Conservation (phyloP, 2,113 vertebrate genomes). For the Colistium nudipinnis region DNA sequence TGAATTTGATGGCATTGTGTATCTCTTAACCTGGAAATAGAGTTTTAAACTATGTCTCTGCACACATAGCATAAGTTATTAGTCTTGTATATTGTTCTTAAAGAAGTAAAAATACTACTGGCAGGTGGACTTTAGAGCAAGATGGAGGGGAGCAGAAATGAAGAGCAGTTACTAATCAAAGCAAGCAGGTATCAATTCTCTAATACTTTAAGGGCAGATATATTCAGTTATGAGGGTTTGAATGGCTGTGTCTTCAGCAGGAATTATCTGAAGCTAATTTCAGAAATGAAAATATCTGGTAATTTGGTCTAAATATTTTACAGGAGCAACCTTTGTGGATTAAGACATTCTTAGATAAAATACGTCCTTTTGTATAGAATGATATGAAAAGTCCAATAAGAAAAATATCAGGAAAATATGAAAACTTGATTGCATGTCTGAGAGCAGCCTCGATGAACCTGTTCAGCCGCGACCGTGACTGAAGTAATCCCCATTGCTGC, state of each 20-base stretch:
- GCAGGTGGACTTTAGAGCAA: not conserved
- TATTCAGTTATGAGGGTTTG: slow-evolving; percentile 21
- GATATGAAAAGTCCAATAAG: too few relatives aligned
- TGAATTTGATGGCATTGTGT: not conserved
- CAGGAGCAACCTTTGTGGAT: too few relatives aligned
- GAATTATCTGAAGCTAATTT: too few relatives aligned
- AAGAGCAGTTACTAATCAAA: not conserved
- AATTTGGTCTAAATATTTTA: too few relatives aligned
- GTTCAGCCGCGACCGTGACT: slow-evolving; percentile 16
- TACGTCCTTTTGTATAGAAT: too few relatives aligned
- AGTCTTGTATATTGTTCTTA: too few relatives aligned
- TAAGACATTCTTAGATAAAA: too few relatives aligned
- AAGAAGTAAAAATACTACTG: not conserved
- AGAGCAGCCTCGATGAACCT: slow-evolving; percentile 21
- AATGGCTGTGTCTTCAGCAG: slow-evolving; percentile 17
- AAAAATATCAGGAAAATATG: too few relatives aligned
- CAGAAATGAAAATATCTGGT: too few relatives aligned
- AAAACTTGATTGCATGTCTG: too few relatives aligned
- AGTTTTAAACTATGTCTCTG: slow-evolving; percentile 11
- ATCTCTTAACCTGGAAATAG: not conserved
- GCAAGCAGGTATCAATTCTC: not conserved
- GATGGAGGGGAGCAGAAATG: not conserved
- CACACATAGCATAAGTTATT: not conserved
- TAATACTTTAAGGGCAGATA: not conserved
- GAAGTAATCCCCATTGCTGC: slow-evolving; percentile 22